Evolutionary conservation across 2,113 vertebrate genomes (phyloP).

Genomic region (Rhegmatorhina hoffmannsi): DNA sequence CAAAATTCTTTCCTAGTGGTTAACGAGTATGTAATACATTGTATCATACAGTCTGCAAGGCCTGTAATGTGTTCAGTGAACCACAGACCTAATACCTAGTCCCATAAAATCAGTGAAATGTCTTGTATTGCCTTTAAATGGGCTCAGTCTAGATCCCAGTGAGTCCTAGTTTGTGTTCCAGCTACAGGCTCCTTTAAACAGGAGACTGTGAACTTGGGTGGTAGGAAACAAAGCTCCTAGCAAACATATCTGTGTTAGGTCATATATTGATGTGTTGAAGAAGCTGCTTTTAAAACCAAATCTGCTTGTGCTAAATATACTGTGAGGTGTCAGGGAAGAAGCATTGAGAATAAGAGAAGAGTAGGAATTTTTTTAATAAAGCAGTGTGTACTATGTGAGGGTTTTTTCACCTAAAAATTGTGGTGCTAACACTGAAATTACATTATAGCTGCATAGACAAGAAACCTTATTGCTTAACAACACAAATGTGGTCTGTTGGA

Average conservation of each 20-base stretch:
- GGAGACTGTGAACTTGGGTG: not conserved
- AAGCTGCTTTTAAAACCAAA: constrained; percentile 2
- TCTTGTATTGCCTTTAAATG: not conserved
- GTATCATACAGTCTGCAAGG: not conserved
- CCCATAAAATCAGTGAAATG: not conserved
- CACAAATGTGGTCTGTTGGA: not conserved
- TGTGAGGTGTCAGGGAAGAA: not conserved
- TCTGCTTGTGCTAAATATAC: not conserved
- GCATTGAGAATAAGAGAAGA: not conserved
- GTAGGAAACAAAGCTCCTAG: not conserved
- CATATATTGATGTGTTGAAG: not conserved
- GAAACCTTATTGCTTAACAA: not conserved
- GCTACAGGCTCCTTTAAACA: not conserved
- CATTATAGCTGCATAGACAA: not conserved
- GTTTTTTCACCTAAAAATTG: not conserved
- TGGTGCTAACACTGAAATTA: not conserved
- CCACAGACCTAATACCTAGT: not conserved
- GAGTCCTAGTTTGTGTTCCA: not conserved
- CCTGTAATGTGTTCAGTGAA: not conserved
- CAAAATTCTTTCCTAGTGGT: not conserved
- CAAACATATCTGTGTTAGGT: not conserved
- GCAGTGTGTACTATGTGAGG: not conserved
- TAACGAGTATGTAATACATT: not conserved
- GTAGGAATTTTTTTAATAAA: not conserved
- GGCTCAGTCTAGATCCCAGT: not conserved